Base-by-base conservation (phyloP, 2,888 invertebrate genomes). In the Agonopterix arenella region DNA sequence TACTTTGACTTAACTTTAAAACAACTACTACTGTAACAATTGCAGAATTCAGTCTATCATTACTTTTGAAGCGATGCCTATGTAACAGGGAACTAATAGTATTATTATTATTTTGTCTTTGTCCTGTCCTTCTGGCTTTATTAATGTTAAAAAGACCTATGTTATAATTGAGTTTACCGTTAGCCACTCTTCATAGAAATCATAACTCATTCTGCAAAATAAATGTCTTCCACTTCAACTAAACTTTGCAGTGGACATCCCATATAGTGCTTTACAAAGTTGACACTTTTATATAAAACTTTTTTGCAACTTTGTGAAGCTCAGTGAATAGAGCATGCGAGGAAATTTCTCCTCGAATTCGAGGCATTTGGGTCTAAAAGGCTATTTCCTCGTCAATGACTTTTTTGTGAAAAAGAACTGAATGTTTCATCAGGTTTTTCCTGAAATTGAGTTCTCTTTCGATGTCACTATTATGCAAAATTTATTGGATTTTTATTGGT, bases 231-330 rank as follows among this genome's bases (percentile, higher is more conserved):
- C 28, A 28, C 28, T 28, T 28, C 28, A 28, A 28, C 28, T 28
- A 28, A 28, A 49, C 45, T 47, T 40, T 41, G 16, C 41, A 41
- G 41, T 47, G 46, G 46, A 41, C 46, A 50, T 44, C 47, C 36
- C 28, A 18, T 36, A 50, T 43, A 44, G 36, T n/a, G 38, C 50
- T 50, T 50, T 36, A 28, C 13, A 50, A 50, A 47, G 50, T 46
- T 50, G 50, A 47, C 50, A 48, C 45, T 51, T 48, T 51, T 41
- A 50, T 28, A 28, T 47, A 51, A 50, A 50, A 40, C 51, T 42
- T 48, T 28, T 48, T 42, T 45, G 41, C 42, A 51, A 51, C 41
- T 51, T 50, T 47, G 40, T n/a, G n/a, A 40, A 40, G 40, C 40
- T 40, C 40, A 40, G 40, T n/a, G 40, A 40, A 28, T 28, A 18